Base-by-base conservation (phyloP, 2,888 invertebrate genomes). In the Latheticus oryzae region DNA sequence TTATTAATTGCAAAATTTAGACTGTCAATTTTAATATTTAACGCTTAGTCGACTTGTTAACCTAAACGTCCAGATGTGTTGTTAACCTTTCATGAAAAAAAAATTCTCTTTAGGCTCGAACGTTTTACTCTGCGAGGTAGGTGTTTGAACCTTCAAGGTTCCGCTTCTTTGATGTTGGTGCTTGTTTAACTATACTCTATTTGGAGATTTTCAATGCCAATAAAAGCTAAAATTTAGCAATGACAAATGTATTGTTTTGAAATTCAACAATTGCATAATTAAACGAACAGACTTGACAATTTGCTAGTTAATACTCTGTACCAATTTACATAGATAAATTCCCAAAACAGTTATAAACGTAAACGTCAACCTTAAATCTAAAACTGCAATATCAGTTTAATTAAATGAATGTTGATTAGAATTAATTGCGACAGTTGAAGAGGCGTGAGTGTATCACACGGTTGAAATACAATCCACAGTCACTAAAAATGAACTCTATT, bases 111-210 rank as follows among this genome's bases (percentile, higher is more conserved):
- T 12, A 35, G 19, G 21, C 23, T 45, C 45, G 19, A 45, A 11
- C 33, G 30, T 43, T 50, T 28, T 26, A 32, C 13, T 37, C 30
- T 4, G 2, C 15, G 37, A 45, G 45, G 35, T 37, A 50, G 57
- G 57, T 57, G 16, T 57, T 51, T 57, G 57, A 57, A 50, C 57
- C 43, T 51, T 57, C 57, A 57, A 57, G 57, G 57, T 51, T 56
- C 30, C 28, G 16, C 15, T 51, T 12, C 8, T 21, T 42, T 4
- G 9, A 16, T 42, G 24, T 30, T 5, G 12, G n/a, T 8, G 23
- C 5, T 38, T 5, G 33, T 11, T 32, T 13, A 7, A 19, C 17
- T 17, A 16, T 13, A 48, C 48, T 48, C 37, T 17, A 37, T 37
- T 37, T 35, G 35, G 35, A 24, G 33, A 48, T 38, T 16, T 4